These are phyloP conservation scores for Cylindroiulus punctatus DNA, from an alignment of 2,888 invertebrate genomes.

Conservation along the genomic window DNA sequence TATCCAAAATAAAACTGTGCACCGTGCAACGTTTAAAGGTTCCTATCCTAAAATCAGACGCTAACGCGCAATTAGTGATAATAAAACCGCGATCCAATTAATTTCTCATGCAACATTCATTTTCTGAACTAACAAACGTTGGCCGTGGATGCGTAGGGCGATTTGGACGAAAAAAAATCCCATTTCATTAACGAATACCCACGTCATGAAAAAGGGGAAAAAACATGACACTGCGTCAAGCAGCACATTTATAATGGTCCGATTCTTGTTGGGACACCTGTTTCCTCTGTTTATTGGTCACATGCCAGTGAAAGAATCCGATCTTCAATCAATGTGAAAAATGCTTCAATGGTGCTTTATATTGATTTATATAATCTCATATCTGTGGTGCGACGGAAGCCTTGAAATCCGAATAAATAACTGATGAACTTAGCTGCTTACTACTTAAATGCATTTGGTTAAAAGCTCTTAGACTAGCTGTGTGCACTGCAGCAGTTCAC, in stretches of 20 bases:
- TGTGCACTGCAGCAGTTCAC: background rate
- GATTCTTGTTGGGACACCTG: conserved; percentile 21
- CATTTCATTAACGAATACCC: background rate
- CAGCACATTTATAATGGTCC: background rate
- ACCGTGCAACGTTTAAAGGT: background rate
- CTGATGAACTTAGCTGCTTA: conserved; percentile 19
- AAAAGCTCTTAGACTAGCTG: conserved; percentile 27
- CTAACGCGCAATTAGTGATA: background rate
- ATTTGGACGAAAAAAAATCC: background rate
- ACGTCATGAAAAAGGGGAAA: background rate
- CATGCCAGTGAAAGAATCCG: background rate
- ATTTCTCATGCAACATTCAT: background rate
- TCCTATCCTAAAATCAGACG: background rate
- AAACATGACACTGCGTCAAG: background rate
- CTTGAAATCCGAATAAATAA: conserved; percentile 29
- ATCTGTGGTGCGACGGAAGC: conserved; percentile 11
- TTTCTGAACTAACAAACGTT: background rate
- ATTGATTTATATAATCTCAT: background rate
- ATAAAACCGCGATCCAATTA: conserved; percentile 6
- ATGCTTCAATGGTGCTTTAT: background rate
- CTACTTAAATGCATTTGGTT: conserved; percentile 34
- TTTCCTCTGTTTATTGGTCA: background rate
- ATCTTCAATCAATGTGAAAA: conserved; percentile 23
- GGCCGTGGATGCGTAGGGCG: background rate
- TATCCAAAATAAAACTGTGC: background rate